A percentile compares a stretch with the other conserved stretches of the same genome.
Evolutionary conservation across 2,797 vertebrate genomes (phyloP).

Genomic region (Todus mexicanus): DNA sequence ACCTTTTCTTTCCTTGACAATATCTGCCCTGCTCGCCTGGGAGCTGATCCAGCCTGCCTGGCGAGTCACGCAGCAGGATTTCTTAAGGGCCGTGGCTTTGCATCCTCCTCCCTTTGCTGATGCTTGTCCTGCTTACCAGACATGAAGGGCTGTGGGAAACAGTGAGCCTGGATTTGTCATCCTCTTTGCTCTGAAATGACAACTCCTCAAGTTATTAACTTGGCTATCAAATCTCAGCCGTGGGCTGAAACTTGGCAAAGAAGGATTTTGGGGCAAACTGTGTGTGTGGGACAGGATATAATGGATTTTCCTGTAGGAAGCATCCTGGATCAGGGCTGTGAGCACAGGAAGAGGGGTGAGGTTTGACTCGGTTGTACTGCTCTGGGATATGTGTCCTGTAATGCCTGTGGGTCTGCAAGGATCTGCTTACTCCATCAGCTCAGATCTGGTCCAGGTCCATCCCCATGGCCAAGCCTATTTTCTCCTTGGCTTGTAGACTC

Average conservation of each 20-base stretch:
- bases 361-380: background rate
- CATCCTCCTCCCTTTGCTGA: background rate
- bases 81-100: background rate
- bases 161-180: background rate
- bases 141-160: background rate
- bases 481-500: background rate
- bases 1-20: slow-evolving; percentile 1
- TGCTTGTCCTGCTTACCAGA: background rate
- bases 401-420: background rate
- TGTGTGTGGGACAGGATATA: background rate
- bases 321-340: background rate
- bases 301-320: background rate
- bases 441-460: background rate
- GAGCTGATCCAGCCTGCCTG: background rate
- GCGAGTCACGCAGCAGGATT: background rate
- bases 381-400: background rate
- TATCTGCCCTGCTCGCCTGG: background rate
- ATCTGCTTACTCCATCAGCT: background rate
- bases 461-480: background rate
- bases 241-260: slow-evolving; percentile 56
- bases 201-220: background rate
- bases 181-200: background rate
- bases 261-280: background rate
- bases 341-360: background rate
- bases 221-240: slow-evolving; percentile 9